A percentile compares a stretch with the other conserved stretches of the same genome.
These are phyloP conservation scores for Rana temporaria DNA, from an alignment of 2,113 vertebrate genomes.

Conservation along the genomic window DNA sequence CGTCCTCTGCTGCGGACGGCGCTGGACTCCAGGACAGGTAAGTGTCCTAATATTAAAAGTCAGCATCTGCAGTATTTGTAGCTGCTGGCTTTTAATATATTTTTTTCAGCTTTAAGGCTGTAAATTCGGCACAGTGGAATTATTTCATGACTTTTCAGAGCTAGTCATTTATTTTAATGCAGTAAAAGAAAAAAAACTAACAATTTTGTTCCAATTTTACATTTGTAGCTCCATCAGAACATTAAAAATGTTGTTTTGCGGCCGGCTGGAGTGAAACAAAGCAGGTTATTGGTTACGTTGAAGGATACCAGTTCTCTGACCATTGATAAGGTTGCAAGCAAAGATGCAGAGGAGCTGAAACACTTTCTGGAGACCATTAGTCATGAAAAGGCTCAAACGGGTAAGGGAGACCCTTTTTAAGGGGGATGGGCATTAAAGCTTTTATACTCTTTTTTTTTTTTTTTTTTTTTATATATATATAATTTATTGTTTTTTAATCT, in stretches of 20 bases:
- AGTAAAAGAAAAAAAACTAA: no score
- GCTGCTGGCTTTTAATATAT: no score
- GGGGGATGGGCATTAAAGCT: no score
- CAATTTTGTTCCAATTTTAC: slow-evolving; percentile 16
- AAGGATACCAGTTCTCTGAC: slow-evolving; percentile 87
- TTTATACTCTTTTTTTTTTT: background rate
- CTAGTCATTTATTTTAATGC: no score
- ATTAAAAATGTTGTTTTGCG: slow-evolving; percentile 86
- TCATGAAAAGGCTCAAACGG: slow-evolving; percentile 78
- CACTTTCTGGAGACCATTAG: slow-evolving; percentile 89
- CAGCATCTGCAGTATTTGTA: no score
- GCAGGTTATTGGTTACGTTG: slow-evolving; percentile 83
- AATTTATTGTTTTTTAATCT: no score
- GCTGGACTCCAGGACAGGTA: no score
- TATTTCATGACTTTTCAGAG: no score
- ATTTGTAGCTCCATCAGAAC: slow-evolving; percentile 89
- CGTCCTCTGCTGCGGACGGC: no score
- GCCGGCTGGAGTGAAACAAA: slow-evolving; percentile 75
- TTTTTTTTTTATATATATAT: background rate
- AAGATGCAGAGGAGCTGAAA: slow-evolving; percentile 85
- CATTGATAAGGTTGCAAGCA: slow-evolving; percentile 83
- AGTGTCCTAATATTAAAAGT: no score
- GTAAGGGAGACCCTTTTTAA: slow-evolving; percentile 68
- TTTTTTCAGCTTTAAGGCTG: no score
- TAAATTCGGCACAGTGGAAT: background rate